Evolutionary conservation across 2,113 vertebrate species (phyloP), one percentile per base, ranked within the genome.

Genomic region (Glaucidium brasilianum): DNA sequence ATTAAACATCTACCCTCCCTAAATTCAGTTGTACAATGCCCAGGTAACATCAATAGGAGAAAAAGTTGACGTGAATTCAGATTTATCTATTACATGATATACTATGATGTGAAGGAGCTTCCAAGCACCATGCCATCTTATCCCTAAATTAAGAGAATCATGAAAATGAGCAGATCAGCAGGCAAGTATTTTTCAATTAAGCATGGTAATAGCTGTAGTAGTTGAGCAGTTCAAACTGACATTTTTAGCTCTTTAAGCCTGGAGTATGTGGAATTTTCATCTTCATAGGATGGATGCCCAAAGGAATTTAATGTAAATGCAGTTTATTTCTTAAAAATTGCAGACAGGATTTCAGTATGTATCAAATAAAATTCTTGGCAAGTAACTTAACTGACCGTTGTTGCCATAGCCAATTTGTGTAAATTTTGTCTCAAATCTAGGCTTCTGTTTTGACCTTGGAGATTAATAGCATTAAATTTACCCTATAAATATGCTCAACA

Each of bases 351-450:
- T 91, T 55, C 35, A 81, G 22, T 50, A 78, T 58, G 68, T 18
- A 89, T 71, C 47, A 94, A 83, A 96, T 83, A 92, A 94, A 86
- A 50, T 16, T 90, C 39, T 83, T 94, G 92, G 64, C 94, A 94
- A 79, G 19, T 84, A 79, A 11, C 45, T 87, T 53, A 80, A 81
- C 47, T 81, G 43, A 75, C 49, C 84, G 52, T 34, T 81, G 56
- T 55, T 88, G 96, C 76, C 49, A 76, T 13, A 82, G 76, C 56
- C 68, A 94, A 76, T 79, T 78, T 91, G 55, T 79, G 41, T 73
- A 84, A 94, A 72, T 90, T 95, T 89, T 97, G 53, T 94, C 80
- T 45, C 49, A 94, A 85, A 91, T 89, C 19, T 79, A 37, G 80
- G 62, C 80, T 96, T 95, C 84, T 94, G 53, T 91, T 89, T 85